Conservation (phyloP, 2,888 invertebrate genomes). For the Julus scanicus region DNA sequence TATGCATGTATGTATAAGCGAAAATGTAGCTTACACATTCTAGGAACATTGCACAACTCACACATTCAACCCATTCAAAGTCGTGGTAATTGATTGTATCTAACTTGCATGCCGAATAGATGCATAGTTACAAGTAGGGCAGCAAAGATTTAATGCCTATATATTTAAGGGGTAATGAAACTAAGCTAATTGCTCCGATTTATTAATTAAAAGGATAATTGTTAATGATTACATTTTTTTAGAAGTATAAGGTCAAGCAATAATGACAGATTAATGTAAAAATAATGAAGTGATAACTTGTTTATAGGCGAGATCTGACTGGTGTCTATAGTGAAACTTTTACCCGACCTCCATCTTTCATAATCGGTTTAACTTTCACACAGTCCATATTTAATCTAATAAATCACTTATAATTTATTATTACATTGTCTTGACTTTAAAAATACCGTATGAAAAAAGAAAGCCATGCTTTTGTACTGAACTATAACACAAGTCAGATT, state of each 20-base stretch:
- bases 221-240: background rate
- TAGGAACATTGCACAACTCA: too few species aligned
- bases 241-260: background rate
- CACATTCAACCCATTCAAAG: too few species aligned
- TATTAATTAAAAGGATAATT: background rate
- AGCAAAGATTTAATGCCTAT: background rate
- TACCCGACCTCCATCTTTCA: background rate
- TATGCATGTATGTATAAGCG: background rate
- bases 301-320: background rate
- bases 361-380: background rate
- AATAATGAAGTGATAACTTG: background rate
- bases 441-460: too few species aligned
- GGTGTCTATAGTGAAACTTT: background rate
- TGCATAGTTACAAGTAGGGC: background rate
- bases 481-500: background rate
- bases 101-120: too few species aligned
- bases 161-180: background rate
- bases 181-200: background rate
- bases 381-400: conserved; percentile 2
- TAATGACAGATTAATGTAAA: conserved; percentile 3
- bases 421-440: background rate
- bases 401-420: background rate
- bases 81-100: too few species aligned
- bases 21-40: too few species aligned
- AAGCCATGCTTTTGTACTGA: too few species aligned